Evolutionary conservation across 2,113 vertebrate species (phyloP).

Genomic region (Casuarius casuarius): DNA sequence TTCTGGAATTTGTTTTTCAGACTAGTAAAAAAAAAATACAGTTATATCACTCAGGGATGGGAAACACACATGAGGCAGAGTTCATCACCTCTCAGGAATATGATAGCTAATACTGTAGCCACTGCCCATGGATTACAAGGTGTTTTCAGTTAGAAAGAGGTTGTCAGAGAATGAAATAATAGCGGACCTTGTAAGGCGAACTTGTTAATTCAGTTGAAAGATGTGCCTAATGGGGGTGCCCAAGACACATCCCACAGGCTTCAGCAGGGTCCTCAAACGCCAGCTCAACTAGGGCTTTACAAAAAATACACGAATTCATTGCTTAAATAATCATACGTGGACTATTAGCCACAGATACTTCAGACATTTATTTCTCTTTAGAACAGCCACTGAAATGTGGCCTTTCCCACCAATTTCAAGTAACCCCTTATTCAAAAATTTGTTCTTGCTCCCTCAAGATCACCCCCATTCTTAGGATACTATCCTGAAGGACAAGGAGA

Average conservation of each 20-base stretch:
- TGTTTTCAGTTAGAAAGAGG: neutral
- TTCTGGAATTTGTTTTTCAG: constrained; percentile 51
- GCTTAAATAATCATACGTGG: neutral
- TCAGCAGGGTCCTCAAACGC: neutral
- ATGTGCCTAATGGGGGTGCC: neutral
- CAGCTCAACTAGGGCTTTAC: neutral
- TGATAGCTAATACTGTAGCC: neutral
- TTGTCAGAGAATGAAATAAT: neutral
- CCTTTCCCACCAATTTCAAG: neutral
- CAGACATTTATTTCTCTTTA: neutral
- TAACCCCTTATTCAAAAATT: neutral
- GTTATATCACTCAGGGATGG: neutral
- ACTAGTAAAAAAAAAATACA: neutral
- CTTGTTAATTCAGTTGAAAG: neutral
- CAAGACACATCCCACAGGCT: neutral
- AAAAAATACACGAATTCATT: neutral
- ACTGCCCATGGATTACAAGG: neutral
- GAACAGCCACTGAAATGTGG: neutral
- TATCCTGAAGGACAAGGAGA: neutral
- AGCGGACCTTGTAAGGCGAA: neutral
- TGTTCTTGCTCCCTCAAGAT: neutral
- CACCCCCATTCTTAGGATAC: neutral
- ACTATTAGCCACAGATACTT: neutral
- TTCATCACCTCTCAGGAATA: neutral
- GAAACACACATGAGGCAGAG: neutral